Conservation (phyloP, 2,888 invertebrate genomes). For the Leucoma salicis region DNA sequence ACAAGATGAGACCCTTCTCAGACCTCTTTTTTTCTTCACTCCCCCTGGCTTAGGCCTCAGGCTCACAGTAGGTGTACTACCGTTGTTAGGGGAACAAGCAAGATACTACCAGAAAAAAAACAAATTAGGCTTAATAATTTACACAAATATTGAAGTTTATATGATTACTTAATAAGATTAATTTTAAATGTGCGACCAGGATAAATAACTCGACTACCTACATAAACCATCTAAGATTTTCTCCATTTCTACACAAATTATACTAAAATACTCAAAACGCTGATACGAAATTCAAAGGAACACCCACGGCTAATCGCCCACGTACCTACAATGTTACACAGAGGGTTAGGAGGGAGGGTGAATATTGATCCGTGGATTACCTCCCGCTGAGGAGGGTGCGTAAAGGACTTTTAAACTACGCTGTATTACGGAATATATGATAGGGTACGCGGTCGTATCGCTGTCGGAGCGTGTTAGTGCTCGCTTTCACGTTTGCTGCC, state of each 20-base stretch:
- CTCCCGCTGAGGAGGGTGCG: slow-evolving; percentile 22
- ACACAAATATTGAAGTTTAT: no score
- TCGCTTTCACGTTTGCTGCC: no score
- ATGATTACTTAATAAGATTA: no score
- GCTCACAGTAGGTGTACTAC: no score
- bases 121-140: no score
- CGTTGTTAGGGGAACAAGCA: no score
- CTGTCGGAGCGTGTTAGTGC: slow-evolving; percentile 1
- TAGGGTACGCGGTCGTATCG: slow-evolving; percentile 2
- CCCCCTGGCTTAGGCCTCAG: no score
- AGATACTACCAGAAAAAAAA: no score
- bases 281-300: slow-evolving; percentile 27
- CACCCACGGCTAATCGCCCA: slow-evolving; percentile 28
- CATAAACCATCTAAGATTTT: background rate
- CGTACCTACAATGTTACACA: slow-evolving; percentile 23
- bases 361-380: slow-evolving; percentile 40
- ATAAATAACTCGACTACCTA: background rate
- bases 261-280: slow-evolving; percentile 2
- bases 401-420: slow-evolving; percentile 14
- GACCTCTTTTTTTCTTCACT: no score
- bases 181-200: no score
- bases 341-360: slow-evolving; percentile 29
- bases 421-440: slow-evolving; percentile 8
- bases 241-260: background rate
- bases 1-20: no score